These are phyloP conservation scores for Oostethus manadensis DNA, from an alignment of 2,113 vertebrate genomes.

Conservation along the genomic window DNA sequence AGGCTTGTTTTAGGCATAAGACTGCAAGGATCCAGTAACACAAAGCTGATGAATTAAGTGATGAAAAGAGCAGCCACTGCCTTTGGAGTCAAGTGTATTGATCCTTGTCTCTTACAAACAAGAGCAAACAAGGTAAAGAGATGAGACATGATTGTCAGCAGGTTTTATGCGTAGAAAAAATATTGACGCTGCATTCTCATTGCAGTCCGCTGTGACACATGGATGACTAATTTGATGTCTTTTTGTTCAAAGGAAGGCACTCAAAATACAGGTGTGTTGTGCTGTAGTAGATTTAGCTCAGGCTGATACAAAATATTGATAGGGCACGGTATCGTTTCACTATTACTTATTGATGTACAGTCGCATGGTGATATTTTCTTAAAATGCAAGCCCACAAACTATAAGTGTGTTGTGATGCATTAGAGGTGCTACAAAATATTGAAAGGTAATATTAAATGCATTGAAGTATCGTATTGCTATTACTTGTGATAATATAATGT, in stretches of 20 bases:
- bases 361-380: too few species aligned
- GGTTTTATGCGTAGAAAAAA: conserved; percentile 21
- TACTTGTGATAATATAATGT: too few species aligned
- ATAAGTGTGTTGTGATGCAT: too few species aligned
- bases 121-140: conserved; percentile 47
- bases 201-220: not conserved
- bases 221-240: not conserved
- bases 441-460: too few species aligned
- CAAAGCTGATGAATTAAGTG: conserved; percentile 13
- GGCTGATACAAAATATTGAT: too few species aligned
- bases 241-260: not conserved
- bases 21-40: conserved; percentile 11
- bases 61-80: conserved; percentile 35
- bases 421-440: too few species aligned
- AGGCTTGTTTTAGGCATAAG: not conserved
- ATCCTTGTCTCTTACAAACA: conserved; percentile 36
- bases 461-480: too few species aligned
- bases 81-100: conserved; percentile 15
- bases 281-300: too few species aligned
- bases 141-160: conserved; percentile 32
- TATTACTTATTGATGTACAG: too few species aligned
- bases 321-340: too few species aligned
- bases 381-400: too few species aligned
- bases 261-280: too few species aligned
- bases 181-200: conserved; percentile 31